phyloP scores from a whole-genome alignment of 2,888 invertebrate genomes.

The Ennomos quercinarius region DNA sequence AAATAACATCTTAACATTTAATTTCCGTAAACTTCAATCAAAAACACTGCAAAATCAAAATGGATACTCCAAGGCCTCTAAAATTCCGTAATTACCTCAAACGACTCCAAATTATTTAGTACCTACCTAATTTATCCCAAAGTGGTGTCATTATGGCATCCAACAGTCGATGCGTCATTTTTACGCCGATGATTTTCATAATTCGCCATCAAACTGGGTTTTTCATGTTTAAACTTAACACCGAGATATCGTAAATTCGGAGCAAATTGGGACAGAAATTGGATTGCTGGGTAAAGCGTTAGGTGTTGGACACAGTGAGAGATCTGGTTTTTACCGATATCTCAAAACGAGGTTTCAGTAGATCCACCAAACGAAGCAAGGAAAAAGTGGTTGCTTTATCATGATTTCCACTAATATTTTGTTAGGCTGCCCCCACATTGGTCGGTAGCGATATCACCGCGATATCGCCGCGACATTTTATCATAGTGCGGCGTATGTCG shows the following conservation, averaged over 20 bases:
- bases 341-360: too few relatives aligned
- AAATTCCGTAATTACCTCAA: conserved; percentile 2
- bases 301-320: conserved; percentile 7
- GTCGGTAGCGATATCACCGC: too few relatives aligned
- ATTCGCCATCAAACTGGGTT: conserved; percentile 19
- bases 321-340: background rate
- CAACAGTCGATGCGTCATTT: conserved; percentile 4
- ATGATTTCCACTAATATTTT: too few relatives aligned
- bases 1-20: too few relatives aligned
- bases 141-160: conserved; percentile 14
- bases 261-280: conserved; percentile 27
- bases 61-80: too few relatives aligned
- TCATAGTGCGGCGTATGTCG: too few relatives aligned
- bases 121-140: conserved; percentile 13
- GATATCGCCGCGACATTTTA: too few relatives aligned
- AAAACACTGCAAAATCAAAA: too few relatives aligned
- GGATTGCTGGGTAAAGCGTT: conserved; percentile 19
- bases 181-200: conserved; percentile 30
- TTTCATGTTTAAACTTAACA: conserved; percentile 23
- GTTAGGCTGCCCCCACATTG: too few relatives aligned
- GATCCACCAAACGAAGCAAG: too few relatives aligned
- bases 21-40: too few relatives aligned
- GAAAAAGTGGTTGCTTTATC: too few relatives aligned
- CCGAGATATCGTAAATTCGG: conserved; percentile 25
- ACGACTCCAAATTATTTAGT: conserved; percentile 13